Conservation (phyloP, 1,140 invertebrate species). For the Sinella curviseta region DNA sequence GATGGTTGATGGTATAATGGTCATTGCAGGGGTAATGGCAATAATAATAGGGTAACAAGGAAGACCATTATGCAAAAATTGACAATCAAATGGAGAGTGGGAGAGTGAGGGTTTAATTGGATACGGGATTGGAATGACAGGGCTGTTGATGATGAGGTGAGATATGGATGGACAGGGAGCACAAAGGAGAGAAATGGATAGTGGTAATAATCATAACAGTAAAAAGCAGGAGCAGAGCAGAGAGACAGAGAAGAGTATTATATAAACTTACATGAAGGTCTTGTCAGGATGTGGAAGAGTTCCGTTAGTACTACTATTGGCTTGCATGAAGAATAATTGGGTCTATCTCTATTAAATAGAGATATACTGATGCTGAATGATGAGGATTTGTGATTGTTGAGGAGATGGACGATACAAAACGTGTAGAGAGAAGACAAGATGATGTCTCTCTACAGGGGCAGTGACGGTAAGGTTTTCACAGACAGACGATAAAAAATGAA, state of each 20-base stretch:
- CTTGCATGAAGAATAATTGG: not conserved
- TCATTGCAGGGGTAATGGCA: not conserved
- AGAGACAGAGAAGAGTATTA: not conserved
- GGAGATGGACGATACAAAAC: too few relatives aligned
- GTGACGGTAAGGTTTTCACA: too few relatives aligned
- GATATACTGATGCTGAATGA: not conserved
- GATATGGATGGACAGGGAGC: not conserved
- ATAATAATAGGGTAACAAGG: not conserved
- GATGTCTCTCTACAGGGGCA: too few relatives aligned
- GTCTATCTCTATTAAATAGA: not conserved
- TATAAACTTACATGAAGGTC: constrained; percentile 24
- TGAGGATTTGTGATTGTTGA: not conserved
- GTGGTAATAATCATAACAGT: not conserved
- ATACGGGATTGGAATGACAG: not conserved
- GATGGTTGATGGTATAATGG: too few relatives aligned
- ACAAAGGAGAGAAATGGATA: too few relatives aligned
- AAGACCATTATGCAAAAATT: not conserved
- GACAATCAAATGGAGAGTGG: not conserved
- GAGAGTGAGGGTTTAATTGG: not conserved
- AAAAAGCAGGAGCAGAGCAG: not conserved
- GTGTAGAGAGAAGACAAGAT: too few relatives aligned
- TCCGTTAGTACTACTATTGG: constrained; percentile 24
- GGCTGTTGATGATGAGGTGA: not conserved
- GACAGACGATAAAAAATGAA: too few relatives aligned
- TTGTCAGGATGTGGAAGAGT: constrained; percentile 14